Evolutionary conservation across 2,797 vertebrate species (phyloP).

Genomic region (Onychomys arenicola): DNA sequence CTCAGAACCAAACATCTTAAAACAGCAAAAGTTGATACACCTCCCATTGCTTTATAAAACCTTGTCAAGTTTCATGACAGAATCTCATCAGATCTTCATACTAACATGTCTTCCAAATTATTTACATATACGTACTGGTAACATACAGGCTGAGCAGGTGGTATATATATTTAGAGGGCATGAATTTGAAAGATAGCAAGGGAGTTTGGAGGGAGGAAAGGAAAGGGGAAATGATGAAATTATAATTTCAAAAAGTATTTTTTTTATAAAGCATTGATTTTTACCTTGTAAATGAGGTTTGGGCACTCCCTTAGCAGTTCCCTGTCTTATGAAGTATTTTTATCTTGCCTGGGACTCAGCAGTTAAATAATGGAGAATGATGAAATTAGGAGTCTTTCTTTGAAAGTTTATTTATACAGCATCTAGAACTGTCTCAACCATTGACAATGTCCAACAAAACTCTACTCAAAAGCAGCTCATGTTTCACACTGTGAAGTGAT

Average conservation of each 20-base stretch:
- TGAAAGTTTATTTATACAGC: not conserved
- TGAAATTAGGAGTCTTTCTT: slow-evolving; percentile 13
- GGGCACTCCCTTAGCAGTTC: not conserved
- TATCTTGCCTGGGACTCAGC: not conserved
- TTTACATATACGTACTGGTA: not conserved
- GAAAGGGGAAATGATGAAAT: not conserved
- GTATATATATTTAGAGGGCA: not conserved
- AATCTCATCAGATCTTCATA: not conserved
- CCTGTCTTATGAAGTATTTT: not conserved
- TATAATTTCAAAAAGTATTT: not conserved
- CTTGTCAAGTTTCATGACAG: not conserved
- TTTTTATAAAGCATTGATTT: not conserved
- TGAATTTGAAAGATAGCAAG: not conserved
- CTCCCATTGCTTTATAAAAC: not conserved
- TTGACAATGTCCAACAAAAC: slow-evolving; percentile 27
- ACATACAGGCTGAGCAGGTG: not conserved
- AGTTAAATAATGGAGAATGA: not conserved
- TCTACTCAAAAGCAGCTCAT: not conserved
- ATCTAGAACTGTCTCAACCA: slow-evolving; percentile 11
- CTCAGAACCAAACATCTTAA: not conserved
- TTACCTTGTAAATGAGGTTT: not conserved
- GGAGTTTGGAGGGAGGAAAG: not conserved
- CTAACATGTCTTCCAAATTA: slow-evolving; percentile 26
- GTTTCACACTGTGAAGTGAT: not conserved
- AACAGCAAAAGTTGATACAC: not conserved